These are phyloP conservation scores for Sebastes iracundus DNA, from an alignment of 2,797 vertebrate species.

Conservation along the genomic window DNA sequence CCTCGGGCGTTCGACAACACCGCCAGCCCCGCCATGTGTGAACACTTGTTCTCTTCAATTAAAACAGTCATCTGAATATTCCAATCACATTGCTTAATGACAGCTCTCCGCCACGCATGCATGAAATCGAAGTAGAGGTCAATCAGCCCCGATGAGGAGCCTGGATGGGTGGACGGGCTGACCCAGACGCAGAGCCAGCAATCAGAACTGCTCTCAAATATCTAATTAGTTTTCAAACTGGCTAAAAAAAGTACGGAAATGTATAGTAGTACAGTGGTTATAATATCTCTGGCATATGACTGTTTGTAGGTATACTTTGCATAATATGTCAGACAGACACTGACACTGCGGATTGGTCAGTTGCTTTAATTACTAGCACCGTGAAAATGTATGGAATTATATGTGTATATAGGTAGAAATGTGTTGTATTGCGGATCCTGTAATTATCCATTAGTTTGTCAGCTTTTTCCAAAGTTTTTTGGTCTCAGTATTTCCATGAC, in stretches of 20 bases:
- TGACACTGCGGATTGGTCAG: neutral
- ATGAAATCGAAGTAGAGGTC: conserved; percentile 65
- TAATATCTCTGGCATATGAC: neutral
- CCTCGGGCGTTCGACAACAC: conserved; percentile 76
- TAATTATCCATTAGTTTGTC: neutral
- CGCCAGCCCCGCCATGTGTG: conserved; percentile 76
- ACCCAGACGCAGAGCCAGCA: conserved; percentile 17
- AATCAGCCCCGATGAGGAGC: conserved; percentile 27
- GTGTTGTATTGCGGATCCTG: neutral
- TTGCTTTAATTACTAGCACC: neutral
- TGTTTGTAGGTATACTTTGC: neutral
- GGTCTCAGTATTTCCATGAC: neutral
- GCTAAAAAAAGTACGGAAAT: neutral
- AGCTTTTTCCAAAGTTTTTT: conserved; percentile 1
- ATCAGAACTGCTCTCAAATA: conserved; percentile 18
- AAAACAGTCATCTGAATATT: conserved; percentile 82
- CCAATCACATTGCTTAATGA: conserved; percentile 75
- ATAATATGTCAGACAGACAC: neutral
- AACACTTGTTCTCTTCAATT: conserved; percentile 82
- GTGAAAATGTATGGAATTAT: neutral
- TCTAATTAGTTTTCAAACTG: conserved; percentile 24
- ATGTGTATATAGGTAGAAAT: neutral
- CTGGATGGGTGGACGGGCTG: conserved; percentile 18
- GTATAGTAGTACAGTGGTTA: neutral
- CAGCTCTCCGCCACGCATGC: conserved; percentile 57